Evolutionary conservation across 2,888 invertebrate genomes (phyloP).

Genomic region (Chalcis sispes): DNA sequence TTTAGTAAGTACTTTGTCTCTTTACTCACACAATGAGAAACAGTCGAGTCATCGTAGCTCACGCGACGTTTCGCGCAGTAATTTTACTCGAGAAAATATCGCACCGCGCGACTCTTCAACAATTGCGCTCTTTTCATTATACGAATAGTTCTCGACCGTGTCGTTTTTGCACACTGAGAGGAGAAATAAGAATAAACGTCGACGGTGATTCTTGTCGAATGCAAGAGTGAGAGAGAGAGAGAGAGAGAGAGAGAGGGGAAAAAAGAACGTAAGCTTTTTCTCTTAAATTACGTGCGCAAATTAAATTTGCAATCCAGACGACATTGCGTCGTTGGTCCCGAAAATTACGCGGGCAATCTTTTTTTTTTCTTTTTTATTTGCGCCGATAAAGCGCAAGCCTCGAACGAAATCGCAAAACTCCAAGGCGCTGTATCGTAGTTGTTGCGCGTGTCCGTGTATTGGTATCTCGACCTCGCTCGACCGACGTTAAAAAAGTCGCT

Average conservation of each 20-base stretch:
- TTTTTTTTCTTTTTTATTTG: background rate
- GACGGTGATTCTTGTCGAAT: too few relatives aligned
- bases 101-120: background rate
- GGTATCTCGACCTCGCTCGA: too few relatives aligned
- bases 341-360: slow-evolving; percentile 24
- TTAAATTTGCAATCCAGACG: slow-evolving; percentile 13
- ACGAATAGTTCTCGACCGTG: slow-evolving; percentile 23
- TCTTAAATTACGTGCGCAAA: too few relatives aligned
- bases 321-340: background rate
- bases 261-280: too few relatives aligned
- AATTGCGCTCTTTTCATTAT: slow-evolving; percentile 30
- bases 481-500: too few relatives aligned
- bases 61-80: too few relatives aligned
- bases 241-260: background rate
- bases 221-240: background rate
- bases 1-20: too few relatives aligned
- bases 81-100: slow-evolving; percentile 4
- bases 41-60: slow-evolving; percentile 10
- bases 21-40: background rate
- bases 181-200: background rate
- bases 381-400: background rate
- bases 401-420: too few relatives aligned
- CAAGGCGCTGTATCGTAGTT: too few relatives aligned
- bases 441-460: too few relatives aligned
- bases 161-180: background rate